phyloP scores from a whole-genome alignment of 2,888 invertebrate species.

The Tipula vernalis region DNA sequence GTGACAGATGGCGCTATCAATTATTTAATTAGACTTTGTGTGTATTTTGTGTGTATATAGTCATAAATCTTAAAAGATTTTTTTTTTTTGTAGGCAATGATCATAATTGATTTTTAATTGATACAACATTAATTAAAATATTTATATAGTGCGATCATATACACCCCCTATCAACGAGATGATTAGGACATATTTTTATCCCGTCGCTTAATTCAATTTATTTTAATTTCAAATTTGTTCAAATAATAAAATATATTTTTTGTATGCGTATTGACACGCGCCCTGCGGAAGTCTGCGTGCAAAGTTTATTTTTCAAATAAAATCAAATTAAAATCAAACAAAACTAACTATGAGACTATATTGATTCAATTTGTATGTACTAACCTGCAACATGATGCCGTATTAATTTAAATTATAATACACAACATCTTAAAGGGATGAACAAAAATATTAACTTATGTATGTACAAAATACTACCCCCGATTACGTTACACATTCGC shows the following conservation, averaged over 20 bases:
- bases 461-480: not conserved
- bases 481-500: not conserved
- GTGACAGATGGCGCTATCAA: constrained; percentile 4
- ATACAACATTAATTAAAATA: not conserved
- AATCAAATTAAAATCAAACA: constrained; percentile 10
- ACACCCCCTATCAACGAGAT: not conserved
- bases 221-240: not conserved
- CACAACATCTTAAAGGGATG: not conserved
- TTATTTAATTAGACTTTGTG: not conserved
- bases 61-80: not conserved
- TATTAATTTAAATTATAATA: constrained; percentile 5
- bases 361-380: not conserved
- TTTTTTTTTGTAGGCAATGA: not conserved
- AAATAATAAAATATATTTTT: not conserved
- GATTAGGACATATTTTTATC: not conserved
- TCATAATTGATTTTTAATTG: not conserved
- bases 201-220: not conserved
- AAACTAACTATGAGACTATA: not conserved
- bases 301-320: not conserved
- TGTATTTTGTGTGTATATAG: not conserved
- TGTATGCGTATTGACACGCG: constrained; percentile 5
- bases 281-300: not conserved
- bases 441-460: not conserved
- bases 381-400: constrained; percentile 12
- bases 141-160: not conserved